Evolutionary conservation across 2,113 vertebrate genomes (phyloP), one percentile per base, ranked within the genome.

Genomic region (Uria aalge): DNA sequence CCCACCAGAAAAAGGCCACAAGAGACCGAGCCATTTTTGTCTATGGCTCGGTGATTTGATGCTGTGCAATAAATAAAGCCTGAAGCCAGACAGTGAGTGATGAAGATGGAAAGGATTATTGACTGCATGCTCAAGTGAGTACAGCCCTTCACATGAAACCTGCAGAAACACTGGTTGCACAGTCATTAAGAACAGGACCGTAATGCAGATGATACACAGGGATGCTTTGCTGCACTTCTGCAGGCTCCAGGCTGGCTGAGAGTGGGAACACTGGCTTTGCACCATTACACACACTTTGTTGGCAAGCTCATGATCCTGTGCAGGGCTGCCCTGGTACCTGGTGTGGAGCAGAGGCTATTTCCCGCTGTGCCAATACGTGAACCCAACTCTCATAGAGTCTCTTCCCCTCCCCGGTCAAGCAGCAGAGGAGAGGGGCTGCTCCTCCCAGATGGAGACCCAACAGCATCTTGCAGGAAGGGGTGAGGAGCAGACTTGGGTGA

Each of bases 21-120:
- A 45, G 78, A 55, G 72, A 95, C 13, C 0, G 0, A 86, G 67
- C 32, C 1, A 0, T 13, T 94, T 85, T 80, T 83, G 45, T 90
- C 77, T 94, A 73, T 66, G 85, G 55, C 75, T 94, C 12, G 1
- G 85, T 89, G 78, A 85, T 80, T 90, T 64, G 74, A 67, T 43
- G 72, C 67, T 52, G 88, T 86, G 75, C 63, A 92, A 92, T 95
- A 96, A 96, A 90, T 88, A 95, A 95, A 95, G 47, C 72, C 75
- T 67, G 79, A n/a, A 94, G 94, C 68, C 93, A 90, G 96, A 85
- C 92, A 94, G 67, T 93, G 96, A 97, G 38, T 55, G 94, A 97
- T 97, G 96, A 90, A 96, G 92, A 86, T 83, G 2, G 4, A 93
- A 92, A 93, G 59, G 63, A 77, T 30, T 96, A 96, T 95, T 86